These are phyloP conservation scores for Noturus placidus DNA, from an alignment of 2,113 vertebrate species.

Conservation along the genomic window DNA sequence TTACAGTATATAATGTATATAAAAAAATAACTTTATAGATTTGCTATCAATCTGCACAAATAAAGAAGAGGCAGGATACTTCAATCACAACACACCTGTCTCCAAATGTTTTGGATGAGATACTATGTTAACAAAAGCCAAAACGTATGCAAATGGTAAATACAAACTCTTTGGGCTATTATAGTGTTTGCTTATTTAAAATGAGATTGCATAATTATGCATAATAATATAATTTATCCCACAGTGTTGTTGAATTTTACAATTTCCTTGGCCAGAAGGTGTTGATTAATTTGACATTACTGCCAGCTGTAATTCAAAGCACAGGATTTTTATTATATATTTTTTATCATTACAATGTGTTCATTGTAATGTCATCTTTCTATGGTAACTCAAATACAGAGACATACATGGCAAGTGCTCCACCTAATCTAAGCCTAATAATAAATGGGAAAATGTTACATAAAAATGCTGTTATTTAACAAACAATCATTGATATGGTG, in stretches of 20 bases:
- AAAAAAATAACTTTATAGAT: not conserved
- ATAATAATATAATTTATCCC: no score
- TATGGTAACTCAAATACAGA: not conserved
- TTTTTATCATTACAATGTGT: no score
- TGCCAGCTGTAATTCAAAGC: not conserved
- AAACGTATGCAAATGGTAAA: not conserved
- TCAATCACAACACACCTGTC: not conserved
- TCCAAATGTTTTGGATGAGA: not conserved
- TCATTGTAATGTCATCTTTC: not conserved
- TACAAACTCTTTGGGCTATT: not conserved
- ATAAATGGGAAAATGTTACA: no score
- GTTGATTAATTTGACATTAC: not conserved
- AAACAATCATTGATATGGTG: no score
- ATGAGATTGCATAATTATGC: not conserved
- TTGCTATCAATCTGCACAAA: no score
- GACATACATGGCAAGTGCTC: not conserved
- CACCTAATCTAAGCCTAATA: not conserved
- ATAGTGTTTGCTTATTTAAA: not conserved
- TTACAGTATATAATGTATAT: not conserved
- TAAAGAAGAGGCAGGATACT: no score
- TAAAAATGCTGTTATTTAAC: not conserved
- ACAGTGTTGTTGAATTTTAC: no score
- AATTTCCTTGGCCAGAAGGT: no score
- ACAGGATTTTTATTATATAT: not conserved
- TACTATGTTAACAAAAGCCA: not conserved